phyloP scores from a whole-genome alignment of 2,797 vertebrate species.

The Buphagus erythrorhynchus region DNA sequence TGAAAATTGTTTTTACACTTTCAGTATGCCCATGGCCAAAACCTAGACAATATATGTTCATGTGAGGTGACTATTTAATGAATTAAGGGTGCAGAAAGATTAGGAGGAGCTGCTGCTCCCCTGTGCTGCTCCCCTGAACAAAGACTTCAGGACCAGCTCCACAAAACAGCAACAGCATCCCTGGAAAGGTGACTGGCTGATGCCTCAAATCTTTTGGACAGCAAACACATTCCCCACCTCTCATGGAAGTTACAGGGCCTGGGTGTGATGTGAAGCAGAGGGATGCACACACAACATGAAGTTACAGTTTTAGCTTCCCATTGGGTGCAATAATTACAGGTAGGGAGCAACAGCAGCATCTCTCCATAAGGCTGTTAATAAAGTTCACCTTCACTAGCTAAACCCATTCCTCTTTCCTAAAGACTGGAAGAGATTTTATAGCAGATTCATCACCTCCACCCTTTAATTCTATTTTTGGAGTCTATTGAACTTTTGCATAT shows the following conservation, averaged over 20 bases:
- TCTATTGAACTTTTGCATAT: conserved; percentile 61
- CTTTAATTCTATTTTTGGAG: conserved; percentile 65
- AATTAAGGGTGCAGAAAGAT: conserved; percentile 57
- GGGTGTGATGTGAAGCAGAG: neutral
- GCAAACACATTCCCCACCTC: neutral
- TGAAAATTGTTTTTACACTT: conserved; percentile 23
- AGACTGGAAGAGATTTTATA: conserved; percentile 35
- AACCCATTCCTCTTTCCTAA: conserved; percentile 15
- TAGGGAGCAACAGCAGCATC: neutral
- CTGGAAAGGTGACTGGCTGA: neutral
- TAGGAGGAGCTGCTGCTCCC: conserved; percentile 32
- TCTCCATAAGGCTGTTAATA: conserved; percentile 22
- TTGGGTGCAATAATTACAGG: neutral
- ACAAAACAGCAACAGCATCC: neutral
- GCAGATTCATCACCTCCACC: conserved; percentile 46
- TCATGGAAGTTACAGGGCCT: neutral
- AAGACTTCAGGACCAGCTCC: conserved; percentile 32
- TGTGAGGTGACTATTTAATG: conserved; percentile 61
- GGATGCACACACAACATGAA: neutral
- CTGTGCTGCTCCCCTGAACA: conserved; percentile 14
- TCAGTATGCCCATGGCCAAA: conserved; percentile 3
- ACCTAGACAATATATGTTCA: neutral
- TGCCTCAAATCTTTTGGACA: neutral
- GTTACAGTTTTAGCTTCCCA: neutral
- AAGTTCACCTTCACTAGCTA: conserved; percentile 42